Conservation (phyloP, 1,140 invertebrate species). For the Zaprionus lachaisei region DNA sequence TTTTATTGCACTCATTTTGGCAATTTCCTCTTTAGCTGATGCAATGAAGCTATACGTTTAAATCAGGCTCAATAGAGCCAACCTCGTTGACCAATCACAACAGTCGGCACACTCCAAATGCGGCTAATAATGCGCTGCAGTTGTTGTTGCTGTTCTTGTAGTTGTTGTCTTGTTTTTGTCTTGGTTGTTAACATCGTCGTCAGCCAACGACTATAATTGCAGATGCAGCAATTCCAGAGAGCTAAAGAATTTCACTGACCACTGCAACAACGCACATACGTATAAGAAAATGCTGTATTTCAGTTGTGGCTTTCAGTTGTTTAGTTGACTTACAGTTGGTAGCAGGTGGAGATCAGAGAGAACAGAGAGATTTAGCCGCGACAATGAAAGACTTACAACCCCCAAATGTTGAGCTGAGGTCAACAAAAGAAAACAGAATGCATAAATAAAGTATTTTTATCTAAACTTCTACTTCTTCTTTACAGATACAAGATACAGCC, state of each 20-base stretch:
- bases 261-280: slow-evolving; percentile 23
- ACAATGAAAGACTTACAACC: slow-evolving; percentile 52
- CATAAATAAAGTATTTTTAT: neutral
- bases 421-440: neutral
- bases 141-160: slow-evolving; percentile 7
- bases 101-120: slow-evolving; percentile 35
- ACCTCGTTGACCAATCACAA: slow-evolving; percentile 33
- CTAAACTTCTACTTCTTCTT: neutral
- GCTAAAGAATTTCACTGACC: slow-evolving; percentile 71
- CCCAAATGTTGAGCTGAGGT: slow-evolving; percentile 64
- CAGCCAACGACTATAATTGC: slow-evolving; percentile 63
- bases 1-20: neutral
- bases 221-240: slow-evolving; percentile 74
- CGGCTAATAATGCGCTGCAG: slow-evolving; percentile 2
- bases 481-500: slow-evolving; percentile 87
- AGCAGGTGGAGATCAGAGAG: slow-evolving; percentile 30
- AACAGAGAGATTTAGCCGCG: neutral
- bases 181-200: slow-evolving; percentile 33
- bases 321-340: slow-evolving; percentile 9
- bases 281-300: slow-evolving; percentile 67
- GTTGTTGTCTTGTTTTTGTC: slow-evolving; percentile 15
- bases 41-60: slow-evolving; percentile 19
- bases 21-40: slow-evolving; percentile 29
- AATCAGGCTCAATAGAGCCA: slow-evolving; percentile 29
- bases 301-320: slow-evolving; percentile 57